Evolutionary conservation across 2,888 invertebrate genomes (phyloP), one percentile per base, ranked within the genome.

Genomic region (Nemotelus pantherinus): DNA sequence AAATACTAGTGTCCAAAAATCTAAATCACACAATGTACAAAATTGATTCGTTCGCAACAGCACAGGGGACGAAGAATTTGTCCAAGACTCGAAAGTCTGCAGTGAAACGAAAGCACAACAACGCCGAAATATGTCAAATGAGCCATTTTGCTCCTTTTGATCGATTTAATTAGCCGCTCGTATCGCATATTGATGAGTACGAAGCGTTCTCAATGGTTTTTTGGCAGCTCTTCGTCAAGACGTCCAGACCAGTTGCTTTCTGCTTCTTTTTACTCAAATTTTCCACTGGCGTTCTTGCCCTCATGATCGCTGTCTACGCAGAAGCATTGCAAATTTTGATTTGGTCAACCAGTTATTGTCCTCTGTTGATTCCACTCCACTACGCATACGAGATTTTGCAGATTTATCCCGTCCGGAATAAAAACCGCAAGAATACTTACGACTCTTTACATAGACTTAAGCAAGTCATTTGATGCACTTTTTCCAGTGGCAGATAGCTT

Each of bases 121-220:
- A 78, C 78, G 68, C 76, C 79, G 76, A 79, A 79, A 79, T 79
- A 79, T 79, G 79, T 79, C 79, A 78, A 79, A 79, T 79, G 79
- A 78, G 78, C 47, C 76, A 78, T 79, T 79, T 79, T 79, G 77
- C 75, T 78, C 77, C 75, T 78, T 79, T 78, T 79, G 79, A 79
- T 79, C 79, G 79, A 79, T 75, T 79, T 79, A 79, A 79, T 79
- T 79, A 79, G 78, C 78, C 71, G 79, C 77, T 79, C 67, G 78
- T 77, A 77, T 78, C 78, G 79, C 79, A 79, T 79, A 79, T 79
- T 79, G 79, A 79, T 79, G 77, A 79, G 76, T 55, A 44, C 67
- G 53, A 10, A 72, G 68, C 77, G 60, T 74, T 48, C 48, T 41
- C 70, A 10, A 2, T 43, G 60, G 43, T 48, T 74, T 74, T 74